A percentile compares a stretch with the other conserved stretches of the same genome.
These are phyloP conservation scores for Aythya baeri DNA, from an alignment of 2,113 vertebrate species.

Conservation along the genomic window DNA sequence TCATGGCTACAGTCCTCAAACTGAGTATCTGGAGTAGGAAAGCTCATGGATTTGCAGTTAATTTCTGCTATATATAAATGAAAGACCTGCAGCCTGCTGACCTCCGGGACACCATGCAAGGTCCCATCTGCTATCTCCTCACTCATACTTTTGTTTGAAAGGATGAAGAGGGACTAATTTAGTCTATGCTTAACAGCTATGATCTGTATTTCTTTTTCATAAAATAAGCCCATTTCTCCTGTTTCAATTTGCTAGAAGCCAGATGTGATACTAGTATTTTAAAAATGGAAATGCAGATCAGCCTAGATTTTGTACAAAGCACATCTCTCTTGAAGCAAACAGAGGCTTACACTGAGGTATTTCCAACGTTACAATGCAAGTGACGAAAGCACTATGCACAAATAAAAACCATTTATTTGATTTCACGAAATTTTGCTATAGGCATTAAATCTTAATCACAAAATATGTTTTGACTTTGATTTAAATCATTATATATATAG, in stretches of 20 bases:
- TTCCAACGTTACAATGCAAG: neutral
- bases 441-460: neutral
- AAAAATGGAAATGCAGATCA: neutral
- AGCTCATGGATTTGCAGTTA: conserved; percentile 45
- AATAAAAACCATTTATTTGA: neutral
- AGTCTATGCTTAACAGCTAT: conserved; percentile 35
- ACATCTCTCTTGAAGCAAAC: neutral
- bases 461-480: neutral
- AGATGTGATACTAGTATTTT: neutral
- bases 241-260: neutral
- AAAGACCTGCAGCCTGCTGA: conserved; percentile 40
- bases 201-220: conserved; percentile 25
- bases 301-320: neutral
- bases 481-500: neutral
- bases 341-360: neutral
- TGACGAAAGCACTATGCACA: neutral
- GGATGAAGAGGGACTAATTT: conserved; percentile 3
- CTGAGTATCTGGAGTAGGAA: conserved; percentile 30
- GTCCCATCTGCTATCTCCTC: conserved; percentile 52
- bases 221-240: neutral
- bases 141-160: conserved; percentile 16
- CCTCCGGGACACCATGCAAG: conserved; percentile 26
- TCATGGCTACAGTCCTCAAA: neutral
- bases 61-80: conserved; percentile 30
- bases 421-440: neutral